A percentile compares a stretch with the other conserved stretches of the same genome.
These are phyloP conservation scores for Rattus norvegicus DNA, from an alignment of 2,113 vertebrate species.

Conservation along the genomic window GRCr8 NC_086031.1:107477501-107478000, in stretches of 20 bases:
- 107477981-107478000: background rate
- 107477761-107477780: too few relatives aligned
- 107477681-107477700: background rate
- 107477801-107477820: too few relatives aligned
- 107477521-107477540: background rate
- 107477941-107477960: background rate
- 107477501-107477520: background rate
- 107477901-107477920: background rate
- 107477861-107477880: background rate
- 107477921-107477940: background rate
- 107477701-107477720: background rate
- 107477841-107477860: background rate
- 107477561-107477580: background rate
- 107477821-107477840: background rate
- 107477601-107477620: background rate
- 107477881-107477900: background rate
- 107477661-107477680: background rate
- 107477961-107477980: background rate
- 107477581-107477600: too few relatives aligned
- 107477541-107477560: background rate
- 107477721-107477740: background rate
- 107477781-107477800: too few relatives aligned
- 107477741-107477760: too few relatives aligned
- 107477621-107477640: background rate
- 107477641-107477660: background rate